Conservation (phyloP, 2,888 invertebrate genomes). For the Agrotis clavis region DNA sequence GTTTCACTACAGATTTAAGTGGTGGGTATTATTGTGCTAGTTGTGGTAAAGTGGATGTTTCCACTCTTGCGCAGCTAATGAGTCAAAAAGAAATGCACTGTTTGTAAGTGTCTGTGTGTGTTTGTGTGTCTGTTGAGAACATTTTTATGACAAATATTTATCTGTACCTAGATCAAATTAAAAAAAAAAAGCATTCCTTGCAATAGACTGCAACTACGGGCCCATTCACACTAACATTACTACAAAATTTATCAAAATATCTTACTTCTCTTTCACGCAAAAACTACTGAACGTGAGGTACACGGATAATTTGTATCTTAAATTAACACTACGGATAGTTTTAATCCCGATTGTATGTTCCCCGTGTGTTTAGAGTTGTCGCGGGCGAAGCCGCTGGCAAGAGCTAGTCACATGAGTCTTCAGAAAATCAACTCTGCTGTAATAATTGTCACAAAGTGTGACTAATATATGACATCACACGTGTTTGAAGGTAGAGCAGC, state of each 20-base stretch:
- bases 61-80: neutral
- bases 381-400: no score
- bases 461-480: slow-evolving; percentile 25
- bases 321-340: no score
- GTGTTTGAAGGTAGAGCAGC: neutral
- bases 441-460: neutral
- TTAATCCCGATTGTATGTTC: no score
- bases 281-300: no score
- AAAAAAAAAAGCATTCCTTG: neutral
- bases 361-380: no score
- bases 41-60: slow-evolving; percentile 20
- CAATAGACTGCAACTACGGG: neutral
- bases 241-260: slow-evolving; percentile 3
- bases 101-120: no score
- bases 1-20: slow-evolving; percentile 44
- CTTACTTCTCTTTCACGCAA: no score
- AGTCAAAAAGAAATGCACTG: no score
- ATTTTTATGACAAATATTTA: no score
- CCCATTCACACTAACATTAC: neutral
- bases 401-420: neutral
- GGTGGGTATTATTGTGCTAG: slow-evolving; percentile 14
- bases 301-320: no score
- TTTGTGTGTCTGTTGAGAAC: no score
- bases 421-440: neutral
- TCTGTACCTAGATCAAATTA: no score